Evolutionary conservation across 2,113 vertebrate genomes (phyloP).

Genomic region (Oxyura jamaicensis): DNA sequence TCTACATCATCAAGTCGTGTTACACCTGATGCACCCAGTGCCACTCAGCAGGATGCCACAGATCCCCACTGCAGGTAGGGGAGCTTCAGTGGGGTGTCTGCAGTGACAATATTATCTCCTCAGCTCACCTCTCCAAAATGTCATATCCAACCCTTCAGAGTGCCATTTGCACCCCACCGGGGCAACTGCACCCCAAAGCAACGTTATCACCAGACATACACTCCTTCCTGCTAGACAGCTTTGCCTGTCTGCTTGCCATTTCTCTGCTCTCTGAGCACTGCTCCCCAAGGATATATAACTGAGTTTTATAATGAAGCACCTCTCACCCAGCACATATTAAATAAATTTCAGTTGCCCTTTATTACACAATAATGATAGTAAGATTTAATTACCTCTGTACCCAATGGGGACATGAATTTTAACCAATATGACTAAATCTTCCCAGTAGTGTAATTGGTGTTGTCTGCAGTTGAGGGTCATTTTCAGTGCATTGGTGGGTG

Average conservation of each 20-base stretch:
- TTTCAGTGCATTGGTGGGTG: slow-evolving; percentile 28
- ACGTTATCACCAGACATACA: fast-evolving
- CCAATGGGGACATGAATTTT: slow-evolving; percentile 46
- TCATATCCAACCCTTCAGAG: not conserved
- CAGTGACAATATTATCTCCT: not conserved
- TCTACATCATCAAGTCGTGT: fast-evolving
- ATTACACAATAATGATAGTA: slow-evolving; percentile 53
- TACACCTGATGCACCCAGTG: not conserved
- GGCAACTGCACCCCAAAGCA: not conserved
- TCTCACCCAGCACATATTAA: slow-evolving; percentile 56
- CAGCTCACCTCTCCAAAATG: not conserved
- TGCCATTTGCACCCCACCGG: not conserved
- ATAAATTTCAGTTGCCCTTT: slow-evolving; percentile 54
- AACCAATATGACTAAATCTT: slow-evolving; percentile 31
- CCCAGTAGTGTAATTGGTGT: not conserved
- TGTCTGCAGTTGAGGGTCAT: not conserved
- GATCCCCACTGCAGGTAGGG: not conserved
- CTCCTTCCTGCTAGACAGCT: not conserved
- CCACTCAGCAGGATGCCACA: not conserved
- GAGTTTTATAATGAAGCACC: slow-evolving; percentile 44
- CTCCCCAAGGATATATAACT: slow-evolving; percentile 32
- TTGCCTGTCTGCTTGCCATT: not conserved
- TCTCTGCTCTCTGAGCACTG: not conserved
- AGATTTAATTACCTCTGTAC: slow-evolving; percentile 61
- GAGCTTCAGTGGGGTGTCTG: not conserved